Conservation (phyloP, 2,888 invertebrate species). For the Ophonus ardosiacus region DNA sequence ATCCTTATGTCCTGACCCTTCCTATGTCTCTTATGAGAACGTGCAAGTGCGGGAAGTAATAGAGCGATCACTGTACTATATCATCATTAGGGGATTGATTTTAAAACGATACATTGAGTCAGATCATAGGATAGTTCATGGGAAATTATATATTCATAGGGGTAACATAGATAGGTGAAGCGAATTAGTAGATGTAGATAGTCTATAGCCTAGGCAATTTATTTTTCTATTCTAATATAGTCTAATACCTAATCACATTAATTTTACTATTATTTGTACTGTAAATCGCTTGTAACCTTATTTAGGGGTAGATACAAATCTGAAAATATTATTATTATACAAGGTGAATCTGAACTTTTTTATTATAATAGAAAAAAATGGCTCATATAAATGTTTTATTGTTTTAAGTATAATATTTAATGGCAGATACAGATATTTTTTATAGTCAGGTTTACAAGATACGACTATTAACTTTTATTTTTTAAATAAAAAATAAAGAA, state of each 20-base stretch:
- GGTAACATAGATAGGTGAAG: neutral
- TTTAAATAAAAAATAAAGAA: too few species aligned
- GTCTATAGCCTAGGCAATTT: neutral
- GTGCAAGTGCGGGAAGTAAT: conserved; percentile 15
- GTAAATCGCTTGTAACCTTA: too few species aligned
- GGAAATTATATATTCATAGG: neutral
- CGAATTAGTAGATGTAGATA: neutral
- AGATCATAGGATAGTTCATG: conserved; percentile 22
- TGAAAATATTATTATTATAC: too few species aligned
- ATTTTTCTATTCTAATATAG: neutral
- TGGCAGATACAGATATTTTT: too few species aligned
- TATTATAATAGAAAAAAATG: too few species aligned
- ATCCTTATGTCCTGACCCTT: conserved; percentile 26
- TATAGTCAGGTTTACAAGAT: too few species aligned
- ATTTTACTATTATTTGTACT: neutral
- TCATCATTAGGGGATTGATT: conserved; percentile 42
- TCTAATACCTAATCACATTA: neutral
- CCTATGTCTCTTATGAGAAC: conserved; percentile 32
- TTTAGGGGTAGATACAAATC: too few species aligned
- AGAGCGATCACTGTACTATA: conserved; percentile 1
- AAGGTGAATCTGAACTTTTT: too few species aligned
- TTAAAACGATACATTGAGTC: conserved; percentile 25
- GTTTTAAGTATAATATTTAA: too few species aligned
- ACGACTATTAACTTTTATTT: too few species aligned
- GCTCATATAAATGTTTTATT: too few species aligned